Base-by-base conservation (phyloP, 1,140 invertebrate species). In the Drosophila murphyi region DNA sequence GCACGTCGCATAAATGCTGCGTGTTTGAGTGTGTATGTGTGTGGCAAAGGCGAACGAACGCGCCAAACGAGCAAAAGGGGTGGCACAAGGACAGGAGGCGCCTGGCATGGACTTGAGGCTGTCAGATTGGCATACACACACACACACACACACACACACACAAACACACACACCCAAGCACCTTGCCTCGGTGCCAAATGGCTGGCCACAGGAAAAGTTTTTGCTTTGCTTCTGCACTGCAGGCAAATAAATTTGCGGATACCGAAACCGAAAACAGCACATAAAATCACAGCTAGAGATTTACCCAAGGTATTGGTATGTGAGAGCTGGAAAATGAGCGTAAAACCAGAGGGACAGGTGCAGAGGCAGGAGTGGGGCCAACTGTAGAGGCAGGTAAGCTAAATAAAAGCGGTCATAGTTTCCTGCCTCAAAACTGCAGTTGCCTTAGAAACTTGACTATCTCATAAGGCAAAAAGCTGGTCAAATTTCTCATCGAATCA, bases 171-270 rank as follows among this genome's bases (percentile, higher is more conserved):
- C 32, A 50, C 41, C 8, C 32, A 67, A 48, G 68, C 20, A 20
- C 78, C 78, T 45, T 57, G 57, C 28, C 59, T 32, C 35, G 37
- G 43, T 65, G 59, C 20, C 20, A 34, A 48, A 48, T 37, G 60
- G 63, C 50, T 63, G 72, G 56, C 70, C 74, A 71, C 54, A 80
- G 70, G 56, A 68, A 69, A 85, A 75, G 32, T 34, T 71, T 87
- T 83, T 77, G 78, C 73, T 74, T 76, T 70, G 73, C 80, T 80
- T 20, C 83, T 71, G 83, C 83, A 88, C 80, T 88, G 83, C 83
- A 88, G 83, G 85, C 85, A 88, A 88, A 88, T 88, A 88, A 88
- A 88, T 88, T 88, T 88, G 67, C 73, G 83, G 73, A 88, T 89
- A 80, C 80, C 73, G 70, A 89, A 89, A 89, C 85, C 80, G 72